Evolutionary conservation across 1,140 invertebrate species (phyloP), one percentile per base, ranked within the genome.

Genomic region (Asobara japonica): DNA sequence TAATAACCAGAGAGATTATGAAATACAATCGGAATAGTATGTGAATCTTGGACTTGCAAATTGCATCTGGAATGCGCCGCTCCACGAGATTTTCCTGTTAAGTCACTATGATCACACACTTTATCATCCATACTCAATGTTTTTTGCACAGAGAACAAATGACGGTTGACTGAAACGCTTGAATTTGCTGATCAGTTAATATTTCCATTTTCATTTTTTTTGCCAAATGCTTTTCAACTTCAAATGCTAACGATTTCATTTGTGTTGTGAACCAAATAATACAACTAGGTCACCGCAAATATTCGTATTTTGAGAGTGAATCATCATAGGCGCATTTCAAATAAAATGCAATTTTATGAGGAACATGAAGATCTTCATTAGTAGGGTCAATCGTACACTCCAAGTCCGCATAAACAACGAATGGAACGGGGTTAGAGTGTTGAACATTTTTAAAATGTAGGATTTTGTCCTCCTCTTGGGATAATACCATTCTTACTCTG

Each of bases 1-100:
- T 88, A 75, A 81, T 85, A 88, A 2, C 77, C 79, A 25, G 45
- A 62, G 8, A 87, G 71, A 78, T 86, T 88, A 73, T 88, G 86
- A 67, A 87, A 84, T 68, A 85, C 73, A 22, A 87, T 74, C 6
- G 85, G 82, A 65, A 84, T 45, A 65, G 78, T 74, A 25, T 77
- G 72, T 29, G 74, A 62, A 25, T 74, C 51, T 77, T 79, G 72
- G 74, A 76, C 81, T 38, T 80, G 76, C 71, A 84, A 74, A 77
- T 85, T 84, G 75, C 81, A 83, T 29, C 22, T 41, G n/a, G 36
- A 70, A 71, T 85, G 81, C 33, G 82, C 81, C 25, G 77, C 69
- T 16, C 77, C 79, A 51, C 81, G 66, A 78, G 70, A 82, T 22
- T 65, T 60, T 0, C 72, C 71, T 25, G 68, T 71, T 16, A 76